phyloP scores from a whole-genome alignment of 2,888 invertebrate genomes.

The Helobdella robusta region DNA sequence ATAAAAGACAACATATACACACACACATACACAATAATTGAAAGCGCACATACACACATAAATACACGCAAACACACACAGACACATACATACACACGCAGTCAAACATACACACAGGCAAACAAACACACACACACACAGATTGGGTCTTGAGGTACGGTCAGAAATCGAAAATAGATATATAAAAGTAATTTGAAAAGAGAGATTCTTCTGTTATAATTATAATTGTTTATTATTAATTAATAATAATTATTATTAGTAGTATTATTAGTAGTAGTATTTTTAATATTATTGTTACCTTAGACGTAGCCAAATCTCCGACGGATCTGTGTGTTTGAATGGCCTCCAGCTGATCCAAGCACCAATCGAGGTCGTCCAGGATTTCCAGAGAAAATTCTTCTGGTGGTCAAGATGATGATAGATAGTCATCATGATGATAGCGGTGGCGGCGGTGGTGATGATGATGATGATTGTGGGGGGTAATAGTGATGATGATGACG shows the following conservation, averaged over 20 bases:
- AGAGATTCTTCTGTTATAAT: no score
- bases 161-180: no score
- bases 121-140: neutral
- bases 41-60: neutral
- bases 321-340: conserved; percentile 98
- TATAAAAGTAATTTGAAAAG: no score
- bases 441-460: neutral
- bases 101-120: neutral
- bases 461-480: neutral
- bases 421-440: neutral
- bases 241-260: no score
- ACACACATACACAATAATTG: neutral
- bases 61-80: conserved; percentile 3
- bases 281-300: conserved; percentile 72
- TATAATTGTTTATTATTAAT: no score
- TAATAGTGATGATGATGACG: neutral
- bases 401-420: neutral
- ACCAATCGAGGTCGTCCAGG: conserved; percentile 98
- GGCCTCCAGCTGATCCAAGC: conserved; percentile 96
- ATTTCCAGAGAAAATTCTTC: conserved; percentile 86
- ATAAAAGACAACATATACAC: neutral
- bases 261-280: no score
- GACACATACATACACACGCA: neutral
- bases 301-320: conserved; percentile 97
- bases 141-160: no score